A percentile compares a stretch with the other conserved stretches of the same genome.
Evolutionary conservation across 2,113 vertebrate genomes (phyloP).

Genomic region (Pogona vitticeps): DNA sequence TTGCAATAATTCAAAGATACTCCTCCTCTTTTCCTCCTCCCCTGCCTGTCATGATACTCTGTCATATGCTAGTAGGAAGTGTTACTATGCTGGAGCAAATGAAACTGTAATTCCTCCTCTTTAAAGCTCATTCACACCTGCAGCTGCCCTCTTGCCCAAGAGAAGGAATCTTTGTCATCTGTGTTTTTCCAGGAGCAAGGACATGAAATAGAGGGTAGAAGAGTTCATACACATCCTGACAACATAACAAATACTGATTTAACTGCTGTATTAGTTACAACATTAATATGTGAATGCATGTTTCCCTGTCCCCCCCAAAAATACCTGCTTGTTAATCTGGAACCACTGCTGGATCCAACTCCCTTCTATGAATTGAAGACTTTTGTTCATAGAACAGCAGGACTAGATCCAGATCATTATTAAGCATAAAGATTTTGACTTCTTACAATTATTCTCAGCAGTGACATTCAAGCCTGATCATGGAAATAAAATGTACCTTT

Average conservation of each 20-base stretch:
- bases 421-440: too few species aligned
- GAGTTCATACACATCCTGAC: neutral
- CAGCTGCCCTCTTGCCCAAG: neutral
- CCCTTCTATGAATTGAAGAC: too few species aligned
- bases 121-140: neutral
- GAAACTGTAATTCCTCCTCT: neutral
- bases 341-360: too few species aligned
- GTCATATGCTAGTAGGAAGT: neutral
- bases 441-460: too few species aligned
- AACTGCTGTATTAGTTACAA: neutral
- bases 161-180: neutral
- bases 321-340: too few species aligned
- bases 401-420: too few species aligned
- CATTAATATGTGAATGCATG: neutral
- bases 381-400: too few species aligned
- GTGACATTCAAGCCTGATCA: too few species aligned
- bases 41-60: neutral
- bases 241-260: neutral
- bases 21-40: neutral
- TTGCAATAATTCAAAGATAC: too few species aligned
- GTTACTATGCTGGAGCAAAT: neutral
- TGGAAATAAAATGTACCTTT: too few species aligned
- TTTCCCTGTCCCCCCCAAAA: too few species aligned
- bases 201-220: neutral
- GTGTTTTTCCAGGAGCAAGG: neutral